Conservation (phyloP, 1,140 invertebrate species). For the Drosophila yakuba region DNA sequence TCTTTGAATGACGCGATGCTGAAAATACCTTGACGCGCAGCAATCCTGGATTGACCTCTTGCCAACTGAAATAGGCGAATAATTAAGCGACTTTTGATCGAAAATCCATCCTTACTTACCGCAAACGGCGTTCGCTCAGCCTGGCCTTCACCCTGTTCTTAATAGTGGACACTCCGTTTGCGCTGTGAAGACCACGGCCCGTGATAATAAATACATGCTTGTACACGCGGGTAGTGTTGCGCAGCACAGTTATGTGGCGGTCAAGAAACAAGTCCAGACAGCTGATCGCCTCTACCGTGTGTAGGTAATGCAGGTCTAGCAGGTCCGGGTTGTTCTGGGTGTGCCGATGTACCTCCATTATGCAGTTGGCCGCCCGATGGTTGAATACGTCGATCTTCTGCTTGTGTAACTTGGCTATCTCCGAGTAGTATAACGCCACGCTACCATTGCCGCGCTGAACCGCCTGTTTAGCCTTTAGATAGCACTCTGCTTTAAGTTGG, state of each 20-base stretch:
- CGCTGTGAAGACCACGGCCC: slow-evolving; percentile 91
- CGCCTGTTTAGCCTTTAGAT: slow-evolving; percentile 89
- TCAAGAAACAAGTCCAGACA: slow-evolving; percentile 90
- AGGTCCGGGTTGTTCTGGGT: slow-evolving; percentile 81
- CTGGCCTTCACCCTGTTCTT: slow-evolving; percentile 89
- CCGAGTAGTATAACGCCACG: slow-evolving; percentile 90
- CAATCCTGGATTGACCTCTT: slow-evolving; percentile 85
- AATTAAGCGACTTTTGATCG: not conserved
- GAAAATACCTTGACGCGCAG: slow-evolving; percentile 85
- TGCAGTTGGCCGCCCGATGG: slow-evolving; percentile 86
- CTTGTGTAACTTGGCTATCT: slow-evolving; percentile 87
- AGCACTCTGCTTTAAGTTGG: slow-evolving; percentile 85
- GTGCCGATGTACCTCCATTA: slow-evolving; percentile 85
- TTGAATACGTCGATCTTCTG: slow-evolving; percentile 86
- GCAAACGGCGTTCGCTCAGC: slow-evolving; percentile 86
- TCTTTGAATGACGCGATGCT: slow-evolving; percentile 79
- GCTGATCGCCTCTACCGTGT: slow-evolving; percentile 89
- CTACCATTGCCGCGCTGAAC: slow-evolving; percentile 87
- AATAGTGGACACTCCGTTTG: slow-evolving; percentile 87
- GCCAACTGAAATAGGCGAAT: slow-evolving; percentile 68
- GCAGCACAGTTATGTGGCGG: slow-evolving; percentile 87
- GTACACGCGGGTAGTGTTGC: slow-evolving; percentile 73
- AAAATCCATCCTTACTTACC: slow-evolving; percentile 83
- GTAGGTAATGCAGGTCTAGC: slow-evolving; percentile 91
- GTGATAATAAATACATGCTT: slow-evolving; percentile 89